Conservation (phyloP, 2,113 vertebrate species). For the Sciurus niger region DNA sequence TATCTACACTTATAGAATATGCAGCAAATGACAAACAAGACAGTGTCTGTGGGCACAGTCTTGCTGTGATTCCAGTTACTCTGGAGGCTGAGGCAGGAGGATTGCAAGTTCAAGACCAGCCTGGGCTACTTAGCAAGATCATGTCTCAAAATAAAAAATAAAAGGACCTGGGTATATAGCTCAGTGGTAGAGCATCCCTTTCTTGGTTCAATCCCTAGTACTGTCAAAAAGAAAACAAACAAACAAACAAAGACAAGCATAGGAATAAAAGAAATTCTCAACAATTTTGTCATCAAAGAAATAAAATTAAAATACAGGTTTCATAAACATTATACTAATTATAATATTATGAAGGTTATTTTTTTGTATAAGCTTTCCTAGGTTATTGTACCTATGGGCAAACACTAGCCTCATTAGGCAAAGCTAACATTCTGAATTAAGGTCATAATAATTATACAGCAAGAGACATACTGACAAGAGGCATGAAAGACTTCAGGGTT, state of each 20-base stretch:
- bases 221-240: too few species aligned
- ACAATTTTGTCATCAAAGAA: not conserved
- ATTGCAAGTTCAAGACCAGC: too few species aligned
- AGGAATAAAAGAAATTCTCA: not conserved
- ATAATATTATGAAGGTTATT: not conserved
- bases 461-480: not conserved
- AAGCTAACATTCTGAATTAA: not conserved
- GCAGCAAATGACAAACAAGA: too few species aligned
- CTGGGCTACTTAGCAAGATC: too few species aligned
- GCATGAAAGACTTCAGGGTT: accelerated
- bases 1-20: not conserved
- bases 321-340: not conserved
- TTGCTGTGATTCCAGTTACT: too few species aligned
- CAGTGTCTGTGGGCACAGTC: too few species aligned
- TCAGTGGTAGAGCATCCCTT: too few species aligned
- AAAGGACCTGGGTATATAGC: too few species aligned
- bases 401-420: not conserved
- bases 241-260: not conserved
- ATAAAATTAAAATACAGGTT: not conserved
- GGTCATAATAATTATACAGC: not conserved
- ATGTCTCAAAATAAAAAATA: too few species aligned
- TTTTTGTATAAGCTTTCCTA: not conserved
- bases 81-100: too few species aligned
- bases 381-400: not conserved
- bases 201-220: too few species aligned